Evolutionary conservation across 2,888 invertebrate species (phyloP).

Genomic region (Hermaeophaga mercurialis): DNA sequence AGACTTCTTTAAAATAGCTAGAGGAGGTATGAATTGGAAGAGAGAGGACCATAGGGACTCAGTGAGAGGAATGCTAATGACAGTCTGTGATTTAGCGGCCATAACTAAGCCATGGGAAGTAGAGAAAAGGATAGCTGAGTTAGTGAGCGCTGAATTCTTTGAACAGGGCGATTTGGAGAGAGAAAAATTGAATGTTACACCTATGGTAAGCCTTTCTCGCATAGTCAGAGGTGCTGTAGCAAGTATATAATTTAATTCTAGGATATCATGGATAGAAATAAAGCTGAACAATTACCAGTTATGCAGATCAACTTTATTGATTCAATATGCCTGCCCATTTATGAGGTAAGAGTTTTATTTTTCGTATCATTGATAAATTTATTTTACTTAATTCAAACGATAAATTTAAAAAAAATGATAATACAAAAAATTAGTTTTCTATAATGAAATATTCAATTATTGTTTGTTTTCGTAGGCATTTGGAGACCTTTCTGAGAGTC

Average conservation of each 20-base stretch:
- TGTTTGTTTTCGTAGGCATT: slow-evolving; percentile 72
- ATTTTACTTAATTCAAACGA: no score
- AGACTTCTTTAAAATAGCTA: slow-evolving; percentile 77
- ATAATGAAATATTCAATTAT: no score
- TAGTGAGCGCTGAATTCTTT: slow-evolving; percentile 92
- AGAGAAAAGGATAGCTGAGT: slow-evolving; percentile 88
- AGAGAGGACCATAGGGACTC: slow-evolving; percentile 79
- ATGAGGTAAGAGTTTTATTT: slow-evolving; percentile 76
- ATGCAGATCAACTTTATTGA: slow-evolving; percentile 98
- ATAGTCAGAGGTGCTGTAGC: no score
- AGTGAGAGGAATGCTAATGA: slow-evolving; percentile 91
- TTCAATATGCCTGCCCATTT: slow-evolving; percentile 91
- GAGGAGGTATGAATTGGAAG: slow-evolving; percentile 67
- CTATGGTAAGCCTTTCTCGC: slow-evolving; percentile 83
- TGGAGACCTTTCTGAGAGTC: slow-evolving; percentile 75
- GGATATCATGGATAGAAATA: slow-evolving; percentile 96
- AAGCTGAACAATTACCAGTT: slow-evolving; percentile 89
- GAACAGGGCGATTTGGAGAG: slow-evolving; percentile 91
- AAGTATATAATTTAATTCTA: slow-evolving; percentile 54
- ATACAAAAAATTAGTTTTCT: no score
- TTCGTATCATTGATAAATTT: no score
- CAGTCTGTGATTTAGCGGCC: slow-evolving; percentile 91
- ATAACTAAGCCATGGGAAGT: slow-evolving; percentile 95
- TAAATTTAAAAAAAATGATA: no score
- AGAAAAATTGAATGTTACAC: slow-evolving; percentile 86